phyloP scores from a whole-genome alignment of 2,888 invertebrate genomes.

The Didymodactylos carnosus region DNA sequence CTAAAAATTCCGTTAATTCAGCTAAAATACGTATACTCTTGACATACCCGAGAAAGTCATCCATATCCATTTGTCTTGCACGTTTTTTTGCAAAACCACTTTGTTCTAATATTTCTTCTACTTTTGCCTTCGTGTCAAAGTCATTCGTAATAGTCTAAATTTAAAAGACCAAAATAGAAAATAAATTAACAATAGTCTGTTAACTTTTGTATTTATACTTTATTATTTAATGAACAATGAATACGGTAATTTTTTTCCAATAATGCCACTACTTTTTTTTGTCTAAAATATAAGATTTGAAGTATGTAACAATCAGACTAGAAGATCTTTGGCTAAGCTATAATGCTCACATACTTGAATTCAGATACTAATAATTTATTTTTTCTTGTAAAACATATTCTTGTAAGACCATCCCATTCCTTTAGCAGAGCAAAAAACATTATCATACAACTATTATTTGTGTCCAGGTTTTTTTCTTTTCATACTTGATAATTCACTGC shows the following conservation, averaged over 20 bases:
- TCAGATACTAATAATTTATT: conserved; percentile 79
- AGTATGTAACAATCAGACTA: too few species aligned
- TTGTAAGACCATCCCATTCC: conserved; percentile 92
- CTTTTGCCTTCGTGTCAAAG: conserved; percentile 60
- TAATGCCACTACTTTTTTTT: conserved; percentile 49
- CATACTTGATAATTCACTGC: conserved; percentile 56
- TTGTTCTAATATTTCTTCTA: conserved; percentile 51
- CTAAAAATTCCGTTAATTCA: too few species aligned
- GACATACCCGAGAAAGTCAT: conserved; percentile 62
- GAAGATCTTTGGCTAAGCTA: background rate
- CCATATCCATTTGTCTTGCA: conserved; percentile 78
- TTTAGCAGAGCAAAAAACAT: conserved; percentile 29
- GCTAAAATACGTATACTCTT: too few species aligned
- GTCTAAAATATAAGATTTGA: conserved; percentile 20
- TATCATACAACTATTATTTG: background rate
- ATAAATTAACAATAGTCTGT: background rate
- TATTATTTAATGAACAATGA: conserved; percentile 13
- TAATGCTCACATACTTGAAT: conserved; percentile 49
- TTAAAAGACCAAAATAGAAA: background rate
- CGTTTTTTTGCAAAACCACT: conserved; percentile 53
- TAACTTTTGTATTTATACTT: too few species aligned
- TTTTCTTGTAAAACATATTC: conserved; percentile 80
- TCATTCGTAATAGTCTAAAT: conserved; percentile 39
- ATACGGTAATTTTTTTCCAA: conserved; percentile 42
- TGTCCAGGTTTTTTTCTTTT: background rate